Evolutionary conservation across 2,888 invertebrate genomes (phyloP).

Genomic region (Drosophila helvetica): DNA sequence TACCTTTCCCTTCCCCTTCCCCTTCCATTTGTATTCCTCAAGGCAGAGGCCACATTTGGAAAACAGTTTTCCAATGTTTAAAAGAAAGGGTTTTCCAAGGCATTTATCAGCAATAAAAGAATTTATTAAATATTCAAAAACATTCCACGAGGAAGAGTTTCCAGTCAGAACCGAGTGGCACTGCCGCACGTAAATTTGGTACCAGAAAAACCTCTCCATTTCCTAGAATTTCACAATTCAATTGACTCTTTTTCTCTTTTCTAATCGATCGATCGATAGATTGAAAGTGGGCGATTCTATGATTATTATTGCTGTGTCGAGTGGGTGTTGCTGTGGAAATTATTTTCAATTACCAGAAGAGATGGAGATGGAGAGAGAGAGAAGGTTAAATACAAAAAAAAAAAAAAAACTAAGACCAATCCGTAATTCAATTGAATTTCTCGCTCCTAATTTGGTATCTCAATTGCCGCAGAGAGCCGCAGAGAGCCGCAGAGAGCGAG

Average conservation of each 20-base stretch:
- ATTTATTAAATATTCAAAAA: too few relatives aligned
- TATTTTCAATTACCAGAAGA: constrained; percentile 34
- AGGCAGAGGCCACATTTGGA: too few relatives aligned
- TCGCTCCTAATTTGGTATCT: constrained; percentile 64
- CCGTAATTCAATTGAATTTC: constrained; percentile 69
- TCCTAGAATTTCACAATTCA: neutral
- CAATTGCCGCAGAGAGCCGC: constrained; percentile 43
- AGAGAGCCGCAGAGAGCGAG: neutral
- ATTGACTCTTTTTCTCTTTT: neutral
- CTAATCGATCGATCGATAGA: neutral
- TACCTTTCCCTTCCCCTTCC: too few relatives aligned
- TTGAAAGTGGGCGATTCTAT: neutral
- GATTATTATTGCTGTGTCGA: neutral
- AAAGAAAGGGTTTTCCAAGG: too few relatives aligned
- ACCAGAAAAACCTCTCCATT: neutral
- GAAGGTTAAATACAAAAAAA: neutral
- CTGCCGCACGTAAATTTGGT: neutral
- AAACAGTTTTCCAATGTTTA: too few relatives aligned
- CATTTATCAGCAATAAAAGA: too few relatives aligned
- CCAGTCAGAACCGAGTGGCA: too few relatives aligned
- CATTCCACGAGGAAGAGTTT: too few relatives aligned
- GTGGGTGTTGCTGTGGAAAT: constrained; percentile 29
- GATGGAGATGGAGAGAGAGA: neutral
- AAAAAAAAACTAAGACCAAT: constrained; percentile 2
- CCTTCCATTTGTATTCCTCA: too few relatives aligned